Base-by-base conservation (phyloP, 92 coral and sea anemone genomes). In the Phenganax subtilis region DNA sequence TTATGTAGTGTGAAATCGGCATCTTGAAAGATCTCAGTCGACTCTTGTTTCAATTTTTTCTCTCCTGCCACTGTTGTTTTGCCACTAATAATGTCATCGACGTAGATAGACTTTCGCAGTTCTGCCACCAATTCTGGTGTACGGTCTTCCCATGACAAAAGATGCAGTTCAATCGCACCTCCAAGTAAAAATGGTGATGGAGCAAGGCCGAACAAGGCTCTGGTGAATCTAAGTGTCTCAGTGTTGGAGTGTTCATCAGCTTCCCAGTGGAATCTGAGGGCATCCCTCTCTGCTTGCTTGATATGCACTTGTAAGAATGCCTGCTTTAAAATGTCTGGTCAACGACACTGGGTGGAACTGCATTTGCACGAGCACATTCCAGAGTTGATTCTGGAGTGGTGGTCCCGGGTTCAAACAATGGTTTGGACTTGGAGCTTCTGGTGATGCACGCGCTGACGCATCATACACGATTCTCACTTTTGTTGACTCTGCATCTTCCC, bases 351-450 rank as follows among this genome's bases (percentile, higher is more conserved):
- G 60, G 72, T 87, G 87, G 29, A 87, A 62, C 47, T 87, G 87
- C 67, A 51, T 71, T 16, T 86, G 80, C 61, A 75, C 80, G 16
- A 88, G 57, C 69, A 88, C 85, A 54, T 84, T 79, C 89, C 89
- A 86, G 56, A 83, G 81, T 72, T 71, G 51, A 84, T 89, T 89
- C 71, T 86, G 84, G 62, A 80, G 75, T 51, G 87, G 81, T 11
- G 84, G 91, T 57, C 91, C 89, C 12, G 91, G 54, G 62, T 89
- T 81, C 11, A 89, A 64, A 80, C 87, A 86, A 12, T 86, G 85
- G 63, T 88, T 86, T 25, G 86, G 77, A 7, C 70, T 64, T 20
- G 80, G 80, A 2, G 87, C 87, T 9, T 31, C 58, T 6, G 77
- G 30, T 12, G 30, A 4, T 9, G 84, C 37, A 37, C 73, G 12